Base-by-base conservation (phyloP, 1,140 invertebrate species). In the Nephotettix cincticeps region DNA sequence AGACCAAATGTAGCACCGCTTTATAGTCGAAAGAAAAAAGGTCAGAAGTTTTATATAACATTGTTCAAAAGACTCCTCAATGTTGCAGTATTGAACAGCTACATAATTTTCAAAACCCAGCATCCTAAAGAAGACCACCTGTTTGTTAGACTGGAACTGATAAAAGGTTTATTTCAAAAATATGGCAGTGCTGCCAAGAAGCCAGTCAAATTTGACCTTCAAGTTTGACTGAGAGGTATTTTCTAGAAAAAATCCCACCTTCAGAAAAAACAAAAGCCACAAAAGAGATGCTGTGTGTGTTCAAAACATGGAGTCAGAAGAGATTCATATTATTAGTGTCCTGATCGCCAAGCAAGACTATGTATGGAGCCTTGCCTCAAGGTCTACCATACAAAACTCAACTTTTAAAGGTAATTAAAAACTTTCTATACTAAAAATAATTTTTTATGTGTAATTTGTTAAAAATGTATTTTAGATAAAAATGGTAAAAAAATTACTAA, bases 1-100 rank as follows among this genome's bases (percentile, higher is more conserved):
- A 45, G 65, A 71, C 19, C 70, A 71, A 25, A 71, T 71, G 43
- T n/a, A 69, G 9, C 9, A 47, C 43, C 69, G 36, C 25, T 71
- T 69, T 68, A 30, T 47, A 3, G 1, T 68, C 2, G 40, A 68
- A 47, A 4, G 65, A 45, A 68, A 68, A 21, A 19, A 2, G n/a
- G 23, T 6, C 6, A 4, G n/a, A 68, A 68, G 27, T 68, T 36
- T 21, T 68, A 68, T 19, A 28, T 68, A 2, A 68, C 9, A 47
- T n/a, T 68, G 1, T 68, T 68, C 25, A 68, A 68, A 47, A 17
- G 65, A 6, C 25, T 68, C 1, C 32, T 68, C 32, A 36, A 36
- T 14, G 14, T 36, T 36, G 4, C 32, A 36, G 32, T 36, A 6
- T 14, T 68, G 32, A 68, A 68, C 19, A 23, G 36, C 14, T 47